These are phyloP conservation scores for Euphydryas editha DNA, from an alignment of 2,888 invertebrate genomes.

Conservation along the genomic window DNA sequence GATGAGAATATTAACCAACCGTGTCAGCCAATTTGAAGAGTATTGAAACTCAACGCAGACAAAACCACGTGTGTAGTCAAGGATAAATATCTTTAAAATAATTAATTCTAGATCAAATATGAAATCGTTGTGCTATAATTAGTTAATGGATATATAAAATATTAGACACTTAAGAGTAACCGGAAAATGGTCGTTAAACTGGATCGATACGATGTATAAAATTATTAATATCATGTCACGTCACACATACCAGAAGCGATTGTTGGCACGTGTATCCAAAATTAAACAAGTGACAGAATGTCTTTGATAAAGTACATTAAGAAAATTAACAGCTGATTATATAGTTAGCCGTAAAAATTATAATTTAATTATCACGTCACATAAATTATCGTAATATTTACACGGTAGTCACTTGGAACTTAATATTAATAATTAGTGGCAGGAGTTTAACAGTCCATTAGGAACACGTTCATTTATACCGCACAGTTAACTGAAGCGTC, in stretches of 20 bases:
- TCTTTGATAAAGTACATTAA: conserved; percentile 4
- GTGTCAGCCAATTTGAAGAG: too few relatives aligned
- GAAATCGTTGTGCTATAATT: conserved; percentile 4
- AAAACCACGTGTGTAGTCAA: background rate
- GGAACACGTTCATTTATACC: conserved; percentile 40
- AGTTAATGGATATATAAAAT: conserved; percentile 48
- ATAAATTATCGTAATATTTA: conserved; percentile 32
- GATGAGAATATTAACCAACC: too few relatives aligned
- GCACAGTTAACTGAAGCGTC: conserved; percentile 20
- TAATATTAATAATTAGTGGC: conserved; percentile 59
- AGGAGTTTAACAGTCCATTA: conserved; percentile 74
- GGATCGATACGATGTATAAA: conserved; percentile 67
- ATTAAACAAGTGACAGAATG: conserved; percentile 19
- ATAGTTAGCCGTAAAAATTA: background rate
- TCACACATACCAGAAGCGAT: conserved; percentile 26
- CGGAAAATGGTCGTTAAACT: conserved; percentile 75
- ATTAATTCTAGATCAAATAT: background rate
- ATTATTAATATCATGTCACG: conserved; percentile 63
- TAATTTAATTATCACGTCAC: conserved; percentile 47
- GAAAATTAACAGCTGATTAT: conserved; percentile 8
- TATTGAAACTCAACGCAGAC: too few relatives aligned
- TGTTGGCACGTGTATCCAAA: conserved; percentile 35
- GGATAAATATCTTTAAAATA: background rate
- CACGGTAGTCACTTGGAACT: background rate
- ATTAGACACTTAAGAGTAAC: conserved; percentile 50